These are phyloP conservation scores for Drosophila buzzatii DNA, from an alignment of 2,888 invertebrate species.

Conservation along the genomic window DNA sequence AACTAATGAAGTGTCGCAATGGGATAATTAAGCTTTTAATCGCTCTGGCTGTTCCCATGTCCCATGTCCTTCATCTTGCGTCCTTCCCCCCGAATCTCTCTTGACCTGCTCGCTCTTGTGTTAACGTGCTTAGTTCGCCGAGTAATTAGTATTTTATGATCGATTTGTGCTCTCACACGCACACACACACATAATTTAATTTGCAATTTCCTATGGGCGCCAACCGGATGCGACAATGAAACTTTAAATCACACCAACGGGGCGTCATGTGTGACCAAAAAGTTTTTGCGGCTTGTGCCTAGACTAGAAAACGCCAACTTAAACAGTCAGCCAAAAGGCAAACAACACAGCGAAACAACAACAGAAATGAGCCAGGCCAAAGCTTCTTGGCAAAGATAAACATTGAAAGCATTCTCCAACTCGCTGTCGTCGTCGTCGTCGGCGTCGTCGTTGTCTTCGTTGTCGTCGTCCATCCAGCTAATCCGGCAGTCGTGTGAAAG, in stretches of 20 bases:
- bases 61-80: neutral
- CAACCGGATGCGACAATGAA: constrained; percentile 40
- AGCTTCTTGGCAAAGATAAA: constrained; percentile 66
- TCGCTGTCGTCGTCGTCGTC: constrained; percentile 18
- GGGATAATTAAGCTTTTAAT: constrained; percentile 80
- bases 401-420: constrained; percentile 40
- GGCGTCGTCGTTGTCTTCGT: constrained; percentile 20
- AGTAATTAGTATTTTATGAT: constrained; percentile 80
- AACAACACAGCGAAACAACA: constrained; percentile 27
- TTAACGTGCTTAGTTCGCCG: constrained; percentile 57
- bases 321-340: constrained; percentile 68
- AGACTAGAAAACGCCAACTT: constrained; percentile 67
- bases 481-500: constrained; percentile 65
- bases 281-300: constrained; percentile 65
- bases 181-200: constrained; percentile 68
- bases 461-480: constrained; percentile 32
- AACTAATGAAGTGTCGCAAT: constrained; percentile 81
- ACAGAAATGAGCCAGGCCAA: constrained; percentile 30
- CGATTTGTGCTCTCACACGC: constrained; percentile 69
- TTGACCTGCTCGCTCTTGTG: constrained; percentile 40
- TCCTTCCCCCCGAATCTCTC: neutral
- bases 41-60: constrained; percentile 45
- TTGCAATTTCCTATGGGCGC: constrained; percentile 53
- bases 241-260: constrained; percentile 55
- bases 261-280: constrained; percentile 64